These are phyloP conservation scores for Dasypus novemcinctus DNA, from an alignment of 2,113 vertebrate genomes.

Conservation along the genomic window DNA sequence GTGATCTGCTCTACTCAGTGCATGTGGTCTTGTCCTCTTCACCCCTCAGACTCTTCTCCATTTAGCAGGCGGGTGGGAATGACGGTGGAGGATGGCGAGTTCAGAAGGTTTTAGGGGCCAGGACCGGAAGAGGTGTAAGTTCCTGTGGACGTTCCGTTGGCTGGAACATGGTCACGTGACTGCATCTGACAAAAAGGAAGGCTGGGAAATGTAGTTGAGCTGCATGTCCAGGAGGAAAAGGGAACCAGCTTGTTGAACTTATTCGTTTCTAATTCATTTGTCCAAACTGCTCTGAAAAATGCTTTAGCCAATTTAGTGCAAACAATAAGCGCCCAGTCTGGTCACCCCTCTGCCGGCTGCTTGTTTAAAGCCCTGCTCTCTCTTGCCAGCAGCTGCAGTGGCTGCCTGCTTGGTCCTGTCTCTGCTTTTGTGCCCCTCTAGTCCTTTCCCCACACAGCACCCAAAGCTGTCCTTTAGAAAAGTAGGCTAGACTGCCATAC, in stretches of 20 bases:
- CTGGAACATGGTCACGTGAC: neutral
- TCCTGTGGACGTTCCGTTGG: neutral
- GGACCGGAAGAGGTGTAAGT: neutral
- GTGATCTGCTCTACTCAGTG: too few species aligned
- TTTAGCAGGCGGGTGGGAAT: neutral
- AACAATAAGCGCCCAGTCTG: neutral
- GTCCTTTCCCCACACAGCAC: neutral
- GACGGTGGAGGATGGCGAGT: neutral
- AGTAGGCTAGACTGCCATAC: neutral
- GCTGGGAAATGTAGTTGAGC: slow-evolving; percentile 20
- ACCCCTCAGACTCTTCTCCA: neutral
- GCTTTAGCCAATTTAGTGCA: neutral
- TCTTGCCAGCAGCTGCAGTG: neutral
- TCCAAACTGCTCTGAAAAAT: neutral
- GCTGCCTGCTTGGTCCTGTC: neutral
- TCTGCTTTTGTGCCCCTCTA: neutral
- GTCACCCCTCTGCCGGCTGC: neutral
- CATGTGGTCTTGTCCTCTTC: neutral
- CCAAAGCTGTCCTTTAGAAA: neutral
- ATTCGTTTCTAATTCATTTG: neutral
- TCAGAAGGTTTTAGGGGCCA: neutral
- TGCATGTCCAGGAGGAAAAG: neutral
- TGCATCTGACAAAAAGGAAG: neutral
- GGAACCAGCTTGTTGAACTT: neutral
- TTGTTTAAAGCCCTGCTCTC: neutral